Evolutionary conservation across 2,113 vertebrate genomes (phyloP).

Genomic region (Bucco capensis): DNA sequence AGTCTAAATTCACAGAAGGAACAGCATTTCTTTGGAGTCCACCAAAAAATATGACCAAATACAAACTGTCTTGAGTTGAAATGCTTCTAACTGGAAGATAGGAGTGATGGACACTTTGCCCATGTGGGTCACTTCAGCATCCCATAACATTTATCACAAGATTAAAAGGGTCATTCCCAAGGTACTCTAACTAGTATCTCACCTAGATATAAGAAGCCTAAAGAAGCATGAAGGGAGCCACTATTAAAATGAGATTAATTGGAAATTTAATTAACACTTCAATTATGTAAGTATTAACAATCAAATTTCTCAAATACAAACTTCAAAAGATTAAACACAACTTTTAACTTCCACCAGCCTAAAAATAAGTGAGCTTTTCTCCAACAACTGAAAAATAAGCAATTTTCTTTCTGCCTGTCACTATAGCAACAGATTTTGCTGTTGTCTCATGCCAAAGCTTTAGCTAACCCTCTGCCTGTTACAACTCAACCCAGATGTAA

Average conservation of each 20-base stretch:
- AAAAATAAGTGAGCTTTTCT: neutral
- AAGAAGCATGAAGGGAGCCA: neutral
- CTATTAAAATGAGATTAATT: neutral
- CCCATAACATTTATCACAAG: neutral
- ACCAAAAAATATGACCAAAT: neutral
- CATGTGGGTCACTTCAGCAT: neutral
- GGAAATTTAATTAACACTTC: neutral
- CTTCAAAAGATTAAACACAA: neutral
- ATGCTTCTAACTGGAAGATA: neutral
- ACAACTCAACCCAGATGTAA: neutral
- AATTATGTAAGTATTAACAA: fast-evolving
- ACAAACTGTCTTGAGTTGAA: neutral
- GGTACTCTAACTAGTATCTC: neutral
- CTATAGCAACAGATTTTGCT: neutral
- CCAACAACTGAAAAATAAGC: neutral
- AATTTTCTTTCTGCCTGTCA: neutral
- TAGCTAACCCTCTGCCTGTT: neutral
- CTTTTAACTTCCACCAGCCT: neutral
- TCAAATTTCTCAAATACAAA: neutral
- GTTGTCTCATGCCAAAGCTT: neutral
- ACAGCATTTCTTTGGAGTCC: neutral
- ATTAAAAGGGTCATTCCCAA: neutral
- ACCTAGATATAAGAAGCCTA: neutral
- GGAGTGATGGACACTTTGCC: neutral
- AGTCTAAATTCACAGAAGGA: neutral